Percentiles rank a stretch among this genome's conserved stretches.
phyloP scores from a whole-genome alignment of 2,888 invertebrate genomes.

The Laothoe populi region DNA sequence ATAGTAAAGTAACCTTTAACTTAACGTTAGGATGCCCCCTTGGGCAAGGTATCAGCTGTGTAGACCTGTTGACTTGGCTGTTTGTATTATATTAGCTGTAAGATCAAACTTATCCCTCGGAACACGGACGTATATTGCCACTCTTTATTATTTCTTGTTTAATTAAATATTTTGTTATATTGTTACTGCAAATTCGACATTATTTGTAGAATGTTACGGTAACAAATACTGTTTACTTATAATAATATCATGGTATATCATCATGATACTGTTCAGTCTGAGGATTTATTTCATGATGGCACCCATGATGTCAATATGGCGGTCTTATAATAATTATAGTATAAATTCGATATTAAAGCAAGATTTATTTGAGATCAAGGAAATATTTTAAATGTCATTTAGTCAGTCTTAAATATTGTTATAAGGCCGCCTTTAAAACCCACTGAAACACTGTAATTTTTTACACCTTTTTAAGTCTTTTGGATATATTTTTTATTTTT shows the following conservation, averaged over 20 bases:
- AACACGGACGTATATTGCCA: slow-evolving; percentile 45
- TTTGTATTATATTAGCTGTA: slow-evolving; percentile 65
- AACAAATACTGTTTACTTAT: slow-evolving; percentile 29
- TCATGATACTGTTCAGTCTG: slow-evolving; percentile 49
- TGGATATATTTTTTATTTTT: too few species aligned
- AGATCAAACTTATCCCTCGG: slow-evolving; percentile 82
- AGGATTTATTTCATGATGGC: slow-evolving; percentile 46
- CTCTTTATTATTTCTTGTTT: slow-evolving; percentile 41
- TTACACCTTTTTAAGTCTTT: not conserved
- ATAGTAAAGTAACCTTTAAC: slow-evolving; percentile 80
- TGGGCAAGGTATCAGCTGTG: slow-evolving; percentile 79
- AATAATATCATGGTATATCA: slow-evolving; percentile 47
- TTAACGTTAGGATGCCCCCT: slow-evolving; percentile 84
- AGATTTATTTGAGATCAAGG: not conserved
- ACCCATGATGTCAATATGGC: slow-evolving; percentile 38
- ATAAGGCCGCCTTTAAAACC: slow-evolving; percentile 33
- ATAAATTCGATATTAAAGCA: not conserved
- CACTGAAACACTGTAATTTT: slow-evolving; percentile 36
- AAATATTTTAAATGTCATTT: not conserved
- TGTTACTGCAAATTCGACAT: slow-evolving; percentile 15
- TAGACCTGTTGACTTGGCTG: slow-evolving; percentile 75
- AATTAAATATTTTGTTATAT: slow-evolving; percentile 5
- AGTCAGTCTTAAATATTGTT: slow-evolving; percentile 1
- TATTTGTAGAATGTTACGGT: slow-evolving; percentile 11
- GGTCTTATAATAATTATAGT: slow-evolving; percentile 25